Conservation (phyloP, 2,797 vertebrate genomes). For the Schizopygopsis pylzovi region DNA sequence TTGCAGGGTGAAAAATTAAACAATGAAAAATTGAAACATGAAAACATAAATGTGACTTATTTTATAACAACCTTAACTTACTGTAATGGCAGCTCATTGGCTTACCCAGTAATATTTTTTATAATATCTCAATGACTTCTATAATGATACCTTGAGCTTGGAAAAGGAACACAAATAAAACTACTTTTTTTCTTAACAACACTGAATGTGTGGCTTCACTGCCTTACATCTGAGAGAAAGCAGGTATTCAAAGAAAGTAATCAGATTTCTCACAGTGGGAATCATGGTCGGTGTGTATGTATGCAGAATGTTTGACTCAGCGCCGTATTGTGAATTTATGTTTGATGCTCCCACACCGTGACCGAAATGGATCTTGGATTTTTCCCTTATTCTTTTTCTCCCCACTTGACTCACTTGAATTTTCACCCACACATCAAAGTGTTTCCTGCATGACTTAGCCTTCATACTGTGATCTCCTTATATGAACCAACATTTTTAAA, state of each 20-base stretch:
- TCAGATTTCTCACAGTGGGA: slow-evolving; percentile 40
- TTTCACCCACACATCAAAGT: slow-evolving; percentile 59
- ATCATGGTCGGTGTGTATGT: slow-evolving; percentile 28
- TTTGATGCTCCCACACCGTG: slow-evolving; percentile 52
- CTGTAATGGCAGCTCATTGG: background rate
- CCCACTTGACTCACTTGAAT: slow-evolving; percentile 55
- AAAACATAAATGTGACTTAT: background rate
- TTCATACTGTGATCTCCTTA: slow-evolving; percentile 36
- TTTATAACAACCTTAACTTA: background rate
- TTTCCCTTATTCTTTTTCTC: slow-evolving; percentile 45
- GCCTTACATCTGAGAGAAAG: slow-evolving; percentile 1
- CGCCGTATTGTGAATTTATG: slow-evolving; percentile 53
- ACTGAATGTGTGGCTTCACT: slow-evolving; percentile 28
- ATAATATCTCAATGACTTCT: slow-evolving; percentile 10
- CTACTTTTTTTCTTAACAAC: slow-evolving; percentile 2
- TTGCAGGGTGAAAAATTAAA: background rate
- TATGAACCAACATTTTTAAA: slow-evolving; percentile 43
- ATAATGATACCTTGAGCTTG: slow-evolving; percentile 15
- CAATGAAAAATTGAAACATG: background rate
- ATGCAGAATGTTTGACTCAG: slow-evolving; percentile 55
- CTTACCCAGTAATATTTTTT: background rate
- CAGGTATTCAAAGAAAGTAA: slow-evolving; percentile 26
- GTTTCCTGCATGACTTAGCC: slow-evolving; percentile 48
- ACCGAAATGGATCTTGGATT: slow-evolving; percentile 60
- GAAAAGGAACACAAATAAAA: slow-evolving; percentile 5